Evolutionary conservation across 2,797 vertebrate genomes (phyloP).

Genomic region (Hyperoplus lanceolatus): DNA sequence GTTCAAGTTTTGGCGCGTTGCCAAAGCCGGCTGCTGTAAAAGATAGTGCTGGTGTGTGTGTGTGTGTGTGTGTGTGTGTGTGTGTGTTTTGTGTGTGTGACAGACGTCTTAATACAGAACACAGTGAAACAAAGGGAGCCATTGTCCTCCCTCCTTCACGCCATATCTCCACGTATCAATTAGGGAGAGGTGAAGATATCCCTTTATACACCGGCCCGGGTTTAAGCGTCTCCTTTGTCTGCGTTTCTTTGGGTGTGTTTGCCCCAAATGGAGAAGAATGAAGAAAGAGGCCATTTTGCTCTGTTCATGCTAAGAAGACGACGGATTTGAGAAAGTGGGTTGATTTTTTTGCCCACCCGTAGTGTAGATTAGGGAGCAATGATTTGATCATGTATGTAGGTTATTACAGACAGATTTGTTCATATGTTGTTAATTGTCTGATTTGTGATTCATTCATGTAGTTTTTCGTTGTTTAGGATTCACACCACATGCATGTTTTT

Average conservation of each 20-base stretch:
- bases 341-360: conserved; percentile 68
- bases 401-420: no score
- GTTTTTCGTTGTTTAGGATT: conserved; percentile 52
- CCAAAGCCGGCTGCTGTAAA: conserved; percentile 48
- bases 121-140: conserved; percentile 73
- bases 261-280: conserved; percentile 66
- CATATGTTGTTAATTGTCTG: no score
- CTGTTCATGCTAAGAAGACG: conserved; percentile 72
- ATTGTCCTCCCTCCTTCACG: conserved; percentile 77
- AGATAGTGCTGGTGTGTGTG: conserved; percentile 40
- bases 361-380: conserved; percentile 58
- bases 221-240: conserved; percentile 75
- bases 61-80: no score
- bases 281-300: conserved; percentile 68
- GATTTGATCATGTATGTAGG: conserved; percentile 49
- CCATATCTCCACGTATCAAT: conserved; percentile 70
- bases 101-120: conserved; percentile 70
- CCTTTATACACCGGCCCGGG: conserved; percentile 42
- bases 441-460: no score
- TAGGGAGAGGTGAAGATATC: conserved; percentile 73
- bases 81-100: conserved; percentile 8
- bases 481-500: conserved; percentile 47
- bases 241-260: conserved; percentile 66
- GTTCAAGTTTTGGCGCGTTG: conserved; percentile 53
- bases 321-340: conserved; percentile 25